These are phyloP conservation scores for Ceratosolen fusciceps DNA, from an alignment of 1,140 invertebrate species.

Conservation along the genomic window DNA sequence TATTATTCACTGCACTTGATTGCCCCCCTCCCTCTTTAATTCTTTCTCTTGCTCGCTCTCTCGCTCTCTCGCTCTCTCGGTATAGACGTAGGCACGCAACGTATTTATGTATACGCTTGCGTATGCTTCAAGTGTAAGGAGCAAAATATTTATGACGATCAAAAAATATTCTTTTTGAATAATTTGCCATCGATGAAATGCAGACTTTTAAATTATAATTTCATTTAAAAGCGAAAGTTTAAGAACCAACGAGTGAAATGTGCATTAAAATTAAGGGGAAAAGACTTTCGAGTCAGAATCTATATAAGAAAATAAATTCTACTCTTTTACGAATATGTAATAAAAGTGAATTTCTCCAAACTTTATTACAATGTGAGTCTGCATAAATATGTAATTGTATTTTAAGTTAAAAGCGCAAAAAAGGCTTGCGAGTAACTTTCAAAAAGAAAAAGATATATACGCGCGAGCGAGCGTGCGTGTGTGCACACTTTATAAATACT, in stretches of 20 bases:
- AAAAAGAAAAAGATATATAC: no score
- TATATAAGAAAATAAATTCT: background rate
- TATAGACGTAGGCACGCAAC: no score
- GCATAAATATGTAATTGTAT: conserved; percentile 14
- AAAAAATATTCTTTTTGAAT: no score
- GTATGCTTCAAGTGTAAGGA: no score
- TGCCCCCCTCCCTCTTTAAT: no score
- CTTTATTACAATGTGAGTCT: background rate
- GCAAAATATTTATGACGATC: no score
- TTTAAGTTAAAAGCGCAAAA: background rate
- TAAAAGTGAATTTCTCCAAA: background rate
- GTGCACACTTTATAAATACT: background rate
- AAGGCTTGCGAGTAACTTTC: background rate
- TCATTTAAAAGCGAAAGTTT: background rate
- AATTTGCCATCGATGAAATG: no score
- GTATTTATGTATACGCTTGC: no score
- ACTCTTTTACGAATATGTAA: conserved; percentile 5
- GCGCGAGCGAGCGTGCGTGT: no score
- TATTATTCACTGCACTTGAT: no score
- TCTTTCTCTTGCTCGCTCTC: no score
- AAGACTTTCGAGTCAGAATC: background rate
- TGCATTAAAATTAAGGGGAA: background rate
- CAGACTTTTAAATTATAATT: background rate
- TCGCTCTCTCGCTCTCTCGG: no score
- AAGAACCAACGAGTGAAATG: background rate